Evolutionary conservation across 2,888 invertebrate species (phyloP), one percentile per base, ranked within the genome.

Genomic region (Tortricodes alternella): DNA sequence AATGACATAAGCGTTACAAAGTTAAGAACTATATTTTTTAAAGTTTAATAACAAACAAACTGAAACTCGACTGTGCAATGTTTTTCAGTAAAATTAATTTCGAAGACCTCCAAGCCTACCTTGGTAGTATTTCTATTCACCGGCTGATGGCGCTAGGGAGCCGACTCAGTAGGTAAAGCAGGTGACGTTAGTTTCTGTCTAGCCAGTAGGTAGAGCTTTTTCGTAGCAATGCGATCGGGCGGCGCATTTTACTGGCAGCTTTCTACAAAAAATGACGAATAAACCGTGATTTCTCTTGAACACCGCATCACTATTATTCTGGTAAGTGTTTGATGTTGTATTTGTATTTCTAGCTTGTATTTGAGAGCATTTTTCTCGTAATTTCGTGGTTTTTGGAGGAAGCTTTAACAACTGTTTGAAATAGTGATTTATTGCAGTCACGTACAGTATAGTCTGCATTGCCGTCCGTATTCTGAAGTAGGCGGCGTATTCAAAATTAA

Each of bases 71-170:
- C 9, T 4, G 4, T 1, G 5, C 9, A 5, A n/a, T 3, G 29
- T 29, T 4, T n/a, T 27, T 4, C 3, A 15, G 6, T 7, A 23
- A 3, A 23, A 39, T 13, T n/a, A n/a, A n/a, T 39, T 24, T 13
- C n/a, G 15, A 1, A 1, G 1, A 24, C 16, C 9, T 8, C 8
- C 0, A 23, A 8, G 1, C 15, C 3, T 34, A 21, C 16, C 37
- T n/a, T 53, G 19, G 43, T 60, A 67, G 59, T 73, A 32, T 46
- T 19, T 53, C 83, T 75, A 83, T 74, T 73, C 70, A 50, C 51
- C 67, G 62, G 62, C 61, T 85, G 86, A 72, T 85, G 86, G 78
- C 80, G 77, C 59, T 68, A 38, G 23, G 9, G 5, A 2, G n/a
- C 32, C 13, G 27, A 41, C 48, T 52, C 5, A 21, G 43, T 62